phyloP scores from a whole-genome alignment of 2,888 invertebrate species.

The Calephelis perditalis region DNA sequence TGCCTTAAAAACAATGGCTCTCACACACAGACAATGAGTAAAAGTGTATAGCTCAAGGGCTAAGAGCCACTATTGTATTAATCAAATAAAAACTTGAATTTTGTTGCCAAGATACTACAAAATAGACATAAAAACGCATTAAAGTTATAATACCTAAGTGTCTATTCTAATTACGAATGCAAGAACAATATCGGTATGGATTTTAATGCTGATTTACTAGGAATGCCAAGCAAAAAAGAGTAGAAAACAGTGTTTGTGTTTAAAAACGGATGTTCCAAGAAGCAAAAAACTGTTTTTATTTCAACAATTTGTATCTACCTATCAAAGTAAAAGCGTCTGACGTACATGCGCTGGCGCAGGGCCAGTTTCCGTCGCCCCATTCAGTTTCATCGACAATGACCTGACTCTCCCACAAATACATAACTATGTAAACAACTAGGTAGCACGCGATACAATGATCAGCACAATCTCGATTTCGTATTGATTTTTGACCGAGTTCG shows the following conservation, averaged over 20 bases:
- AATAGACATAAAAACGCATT: too few species aligned
- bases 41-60: too few species aligned
- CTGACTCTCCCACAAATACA: constrained; percentile 43
- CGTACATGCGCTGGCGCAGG: constrained; percentile 56
- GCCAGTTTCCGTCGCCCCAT: constrained; percentile 68
- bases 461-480: constrained; percentile 6
- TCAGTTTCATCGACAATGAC: constrained; percentile 71
- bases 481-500: too few species aligned
- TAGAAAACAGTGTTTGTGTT: neutral
- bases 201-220: too few species aligned
- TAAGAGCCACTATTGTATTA: too few species aligned
- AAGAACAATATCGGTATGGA: too few species aligned
- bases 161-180: too few species aligned
- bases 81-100: too few species aligned
- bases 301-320: constrained; percentile 30
- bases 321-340: constrained; percentile 48
- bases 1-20: too few species aligned
- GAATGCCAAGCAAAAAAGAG: neutral
- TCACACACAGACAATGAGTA: too few species aligned
- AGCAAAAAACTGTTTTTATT: constrained; percentile 36
- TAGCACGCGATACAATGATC: constrained; percentile 13
- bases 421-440: constrained; percentile 18
- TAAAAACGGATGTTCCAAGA: constrained; percentile 2
- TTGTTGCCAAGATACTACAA: too few species aligned
- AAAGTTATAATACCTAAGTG: too few species aligned